Conservation (phyloP, 2,888 invertebrate genomes). For the Disparrhopalites patrizii region DNA sequence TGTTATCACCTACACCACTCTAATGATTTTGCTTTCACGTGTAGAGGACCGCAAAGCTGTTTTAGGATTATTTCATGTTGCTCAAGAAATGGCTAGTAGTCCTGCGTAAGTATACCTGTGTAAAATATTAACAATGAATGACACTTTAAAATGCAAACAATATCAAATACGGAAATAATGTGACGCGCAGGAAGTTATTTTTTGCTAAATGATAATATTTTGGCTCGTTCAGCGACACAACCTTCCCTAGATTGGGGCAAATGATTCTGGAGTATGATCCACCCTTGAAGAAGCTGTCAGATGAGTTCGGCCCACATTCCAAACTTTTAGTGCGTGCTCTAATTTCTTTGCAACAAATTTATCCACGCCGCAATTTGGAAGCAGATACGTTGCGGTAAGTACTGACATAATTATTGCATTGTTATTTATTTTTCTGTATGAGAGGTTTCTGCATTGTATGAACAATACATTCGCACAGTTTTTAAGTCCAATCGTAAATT, state of each 20-base stretch:
- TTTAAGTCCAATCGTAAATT: neutral
- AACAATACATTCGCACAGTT: neutral
- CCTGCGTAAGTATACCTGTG: conserved; percentile 56
- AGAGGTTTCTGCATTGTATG: neutral
- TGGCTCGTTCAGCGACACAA: conserved; percentile 62
- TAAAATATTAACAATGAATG: too few relatives aligned
- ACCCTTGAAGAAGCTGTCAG: conserved; percentile 89
- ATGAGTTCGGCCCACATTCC: conserved; percentile 94
- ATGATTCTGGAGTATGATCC: conserved; percentile 97
- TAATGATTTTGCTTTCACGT: conserved; percentile 95
- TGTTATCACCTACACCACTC: conserved; percentile 84
- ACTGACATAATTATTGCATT: too few relatives aligned
- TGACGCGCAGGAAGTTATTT: too few relatives aligned
- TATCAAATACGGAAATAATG: too few relatives aligned
- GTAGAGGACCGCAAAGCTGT: conserved; percentile 98
- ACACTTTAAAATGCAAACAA: too few relatives aligned
- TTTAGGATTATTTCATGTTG: conserved; percentile 93
- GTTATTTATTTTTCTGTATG: neutral
- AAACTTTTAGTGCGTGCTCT: conserved; percentile 80
- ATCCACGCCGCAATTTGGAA: conserved; percentile 71
- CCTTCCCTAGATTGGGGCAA: conserved; percentile 93
- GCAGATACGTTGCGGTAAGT: conserved; percentile 47
- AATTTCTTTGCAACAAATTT: conserved; percentile 80
- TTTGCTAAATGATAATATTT: neutral
- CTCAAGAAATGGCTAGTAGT: conserved; percentile 87